phyloP scores from a whole-genome alignment of 2,888 invertebrate species.

The Cetonia aurata region DNA sequence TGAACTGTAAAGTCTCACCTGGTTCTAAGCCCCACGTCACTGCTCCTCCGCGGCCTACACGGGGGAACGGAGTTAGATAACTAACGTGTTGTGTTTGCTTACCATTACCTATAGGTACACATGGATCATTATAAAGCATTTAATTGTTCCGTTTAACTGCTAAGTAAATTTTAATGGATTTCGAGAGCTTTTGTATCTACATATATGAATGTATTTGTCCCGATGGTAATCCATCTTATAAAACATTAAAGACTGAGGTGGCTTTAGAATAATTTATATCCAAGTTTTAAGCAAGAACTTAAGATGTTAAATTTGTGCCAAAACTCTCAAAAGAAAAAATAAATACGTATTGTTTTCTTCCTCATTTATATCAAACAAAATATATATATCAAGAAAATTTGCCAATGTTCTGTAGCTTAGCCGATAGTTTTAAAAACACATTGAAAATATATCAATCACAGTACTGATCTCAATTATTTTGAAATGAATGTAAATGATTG shows the following conservation, averaged over 20 bases:
- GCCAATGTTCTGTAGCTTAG: no score
- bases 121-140: conserved; percentile 18
- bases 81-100: conserved; percentile 26
- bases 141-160: conserved; percentile 21
- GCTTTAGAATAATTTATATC: no score
- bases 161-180: conserved; percentile 14
- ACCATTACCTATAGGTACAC: conserved; percentile 24
- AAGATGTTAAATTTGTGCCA: no score
- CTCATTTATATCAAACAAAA: no score
- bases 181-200: background rate
- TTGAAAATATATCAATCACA: no score
- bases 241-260: conserved; percentile 6
- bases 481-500: no score
- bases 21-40: conserved; percentile 49
- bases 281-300: no score
- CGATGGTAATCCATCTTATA: conserved; percentile 10
- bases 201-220: background rate
- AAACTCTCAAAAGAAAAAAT: no score
- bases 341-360: no score
- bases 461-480: no score
- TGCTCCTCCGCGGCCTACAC: conserved; percentile 64
- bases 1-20: conserved; percentile 18
- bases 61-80: conserved; percentile 66
- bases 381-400: no score
- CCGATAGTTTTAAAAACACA: no score